Evolutionary conservation across 2,113 vertebrate species (phyloP).

Genomic region (Hymenochirus boettgeri): DNA sequence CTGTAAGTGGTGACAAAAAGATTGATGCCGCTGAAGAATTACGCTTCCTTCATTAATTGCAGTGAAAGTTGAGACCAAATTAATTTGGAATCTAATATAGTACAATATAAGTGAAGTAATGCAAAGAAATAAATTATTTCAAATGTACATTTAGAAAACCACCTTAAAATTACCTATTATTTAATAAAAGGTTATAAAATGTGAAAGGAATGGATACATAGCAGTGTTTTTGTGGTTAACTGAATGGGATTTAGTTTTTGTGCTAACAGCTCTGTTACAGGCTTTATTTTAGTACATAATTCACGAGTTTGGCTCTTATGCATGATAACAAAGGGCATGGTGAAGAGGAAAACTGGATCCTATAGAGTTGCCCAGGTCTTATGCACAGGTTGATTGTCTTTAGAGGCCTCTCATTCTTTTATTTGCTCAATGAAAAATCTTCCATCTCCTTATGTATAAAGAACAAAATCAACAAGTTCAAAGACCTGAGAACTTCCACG

Average conservation of each 20-base stretch:
- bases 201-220: too few species aligned
- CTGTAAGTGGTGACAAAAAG: neutral
- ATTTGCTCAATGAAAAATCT: neutral
- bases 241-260: too few species aligned
- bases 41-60: neutral
- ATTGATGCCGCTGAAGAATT: neutral
- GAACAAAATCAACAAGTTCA: slow-evolving; percentile 4
- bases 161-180: too few species aligned
- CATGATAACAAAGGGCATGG: neutral
- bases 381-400: slow-evolving; percentile 2
- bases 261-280: too few species aligned
- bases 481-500: slow-evolving; percentile 2
- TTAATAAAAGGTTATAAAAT: too few species aligned
- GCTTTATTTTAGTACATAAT: too few species aligned
- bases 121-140: too few species aligned
- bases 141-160: too few species aligned
- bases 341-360: too few species aligned
- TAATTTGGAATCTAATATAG: neutral
- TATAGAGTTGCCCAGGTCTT: slow-evolving; percentile 10
- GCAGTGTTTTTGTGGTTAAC: too few species aligned
- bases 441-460: neutral
- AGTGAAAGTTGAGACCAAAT: neutral
- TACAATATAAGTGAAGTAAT: too few species aligned
- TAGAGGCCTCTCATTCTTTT: neutral
- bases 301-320: too few species aligned